Evolutionary conservation across 1,140 invertebrate genomes (phyloP), one percentile per base, ranked within the genome.

Genomic region (Cydia splendana): DNA sequence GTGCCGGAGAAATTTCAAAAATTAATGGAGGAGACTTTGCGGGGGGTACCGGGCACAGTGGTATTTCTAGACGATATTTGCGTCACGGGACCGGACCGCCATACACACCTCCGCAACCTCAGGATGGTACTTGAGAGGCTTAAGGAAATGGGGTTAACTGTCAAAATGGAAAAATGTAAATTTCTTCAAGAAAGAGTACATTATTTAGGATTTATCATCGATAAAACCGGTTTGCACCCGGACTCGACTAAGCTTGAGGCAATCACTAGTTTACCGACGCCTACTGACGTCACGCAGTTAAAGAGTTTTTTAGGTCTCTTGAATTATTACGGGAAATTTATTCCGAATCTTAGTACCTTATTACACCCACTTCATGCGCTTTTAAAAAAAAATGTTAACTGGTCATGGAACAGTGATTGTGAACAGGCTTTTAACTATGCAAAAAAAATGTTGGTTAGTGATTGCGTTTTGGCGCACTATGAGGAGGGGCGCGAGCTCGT

Each of bases 401-500:
- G 75, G 48, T 20, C 73, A 13, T 75, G 73, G 73, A 62, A 30
- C 38, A n/a, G 13, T 18, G n/a, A 30, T 28, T 75, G 75, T 65
- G 75, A 75, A 65, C 28, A 24, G 6, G 48, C 75, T 15, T 75
- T 75, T 65, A 57, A 28, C 9, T 15, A 28, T 6, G 48, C 45
- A 12, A 75, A 75, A 30, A 48, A 30, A 2, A 28, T 62, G n/a
- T 51, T 75, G 5, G 15, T 38, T 12, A 45, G 30, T 62, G 30
- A 38, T 30, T 10, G n/a, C 20, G 48, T 74, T 6, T 30, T 74
- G 12, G 73, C 73, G 93, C 84, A 81, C 74, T 94, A 84, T 80
- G 85, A 94, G 74, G 84, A 87, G 13, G 67, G 81, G 18, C 75
- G 83, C 62, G 76, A 81, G 38, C 75, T 94, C 18, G 78, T 86